Conservation (phyloP, 2,113 vertebrate genomes). For the Rousettus leschenaultii region DNA sequence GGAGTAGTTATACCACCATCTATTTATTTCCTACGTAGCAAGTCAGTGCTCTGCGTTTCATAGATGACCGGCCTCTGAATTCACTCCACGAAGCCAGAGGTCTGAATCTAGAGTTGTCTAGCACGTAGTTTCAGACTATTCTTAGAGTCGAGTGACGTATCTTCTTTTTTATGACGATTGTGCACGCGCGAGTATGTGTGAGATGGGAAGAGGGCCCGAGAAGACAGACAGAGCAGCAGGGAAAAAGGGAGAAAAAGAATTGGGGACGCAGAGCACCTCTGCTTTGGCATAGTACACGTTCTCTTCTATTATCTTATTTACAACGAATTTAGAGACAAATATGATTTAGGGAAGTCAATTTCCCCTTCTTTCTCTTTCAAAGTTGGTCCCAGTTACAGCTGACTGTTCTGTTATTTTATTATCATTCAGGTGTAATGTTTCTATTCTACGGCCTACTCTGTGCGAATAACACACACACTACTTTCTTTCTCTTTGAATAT, state of each 20-base stretch:
- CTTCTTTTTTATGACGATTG: background rate
- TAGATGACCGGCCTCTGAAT: background rate
- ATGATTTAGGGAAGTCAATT: background rate
- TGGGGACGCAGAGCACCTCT: background rate
- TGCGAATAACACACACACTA: background rate
- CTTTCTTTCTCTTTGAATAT: background rate
- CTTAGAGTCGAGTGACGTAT: background rate
- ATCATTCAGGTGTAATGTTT: background rate
- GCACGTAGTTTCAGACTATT: background rate
- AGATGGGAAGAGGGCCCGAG: background rate
- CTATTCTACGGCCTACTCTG: background rate
- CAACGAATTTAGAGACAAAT: background rate
- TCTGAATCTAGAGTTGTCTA: background rate
- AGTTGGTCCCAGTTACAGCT: background rate
- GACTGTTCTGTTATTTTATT: background rate
- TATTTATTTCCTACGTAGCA: background rate
- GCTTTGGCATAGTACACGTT: background rate
- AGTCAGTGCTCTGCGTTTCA: background rate
- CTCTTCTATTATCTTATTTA: background rate
- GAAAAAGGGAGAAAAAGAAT: background rate
- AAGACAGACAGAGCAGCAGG: background rate
- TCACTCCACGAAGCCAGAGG: background rate
- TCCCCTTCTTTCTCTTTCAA: background rate
- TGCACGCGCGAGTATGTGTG: too few relatives aligned
- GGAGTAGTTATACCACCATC: rapidly evolving